A percentile compares a stretch with the other conserved stretches of the same genome.
Conservation (phyloP, 1,140 invertebrate genomes). For the Plectrocnemia conspersa region DNA sequence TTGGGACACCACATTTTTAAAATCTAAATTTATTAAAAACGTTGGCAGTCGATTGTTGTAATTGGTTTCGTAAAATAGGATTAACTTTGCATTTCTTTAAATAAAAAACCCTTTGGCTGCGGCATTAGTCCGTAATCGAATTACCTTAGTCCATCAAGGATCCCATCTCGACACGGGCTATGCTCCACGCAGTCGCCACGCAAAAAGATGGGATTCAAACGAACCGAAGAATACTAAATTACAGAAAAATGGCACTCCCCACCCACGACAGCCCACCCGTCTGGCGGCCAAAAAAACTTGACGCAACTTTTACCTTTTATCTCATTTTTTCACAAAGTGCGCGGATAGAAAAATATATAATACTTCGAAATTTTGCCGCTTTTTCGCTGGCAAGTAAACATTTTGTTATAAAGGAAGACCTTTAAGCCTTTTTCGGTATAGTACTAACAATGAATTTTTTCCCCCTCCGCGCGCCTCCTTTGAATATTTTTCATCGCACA, state of each 20-base stretch:
- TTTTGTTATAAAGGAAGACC: neutral
- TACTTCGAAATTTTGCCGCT: conserved; percentile 8
- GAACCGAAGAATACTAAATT: conserved; percentile 33
- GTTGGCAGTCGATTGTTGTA: too few relatives aligned
- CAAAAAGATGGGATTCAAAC: conserved; percentile 34
- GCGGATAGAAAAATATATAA: conserved; percentile 9
- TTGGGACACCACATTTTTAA: too few relatives aligned
- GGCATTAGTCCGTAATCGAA: conserved; percentile 23
- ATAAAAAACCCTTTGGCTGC: conserved; percentile 20
- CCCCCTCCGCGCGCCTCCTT: neutral
- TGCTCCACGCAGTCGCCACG: neutral
- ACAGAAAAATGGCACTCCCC: conserved; percentile 11
- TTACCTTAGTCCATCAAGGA: conserved; percentile 10
- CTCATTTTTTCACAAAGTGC: conserved; percentile 11
- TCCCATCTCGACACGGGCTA: conserved; percentile 2
- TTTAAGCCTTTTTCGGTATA: neutral
- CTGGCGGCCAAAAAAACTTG: neutral
- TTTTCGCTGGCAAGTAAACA: conserved; percentile 3
- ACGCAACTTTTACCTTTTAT: conserved; percentile 11
- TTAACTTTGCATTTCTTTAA: conserved; percentile 18
- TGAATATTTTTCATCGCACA: conserved; percentile 1
- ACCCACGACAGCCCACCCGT: neutral
- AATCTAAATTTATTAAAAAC: too few relatives aligned
- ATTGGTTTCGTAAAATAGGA: conserved; percentile 17
- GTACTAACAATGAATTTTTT: neutral